Evolutionary conservation across 2,113 vertebrate species (phyloP).

Genomic region (Laticauda colubrina): DNA sequence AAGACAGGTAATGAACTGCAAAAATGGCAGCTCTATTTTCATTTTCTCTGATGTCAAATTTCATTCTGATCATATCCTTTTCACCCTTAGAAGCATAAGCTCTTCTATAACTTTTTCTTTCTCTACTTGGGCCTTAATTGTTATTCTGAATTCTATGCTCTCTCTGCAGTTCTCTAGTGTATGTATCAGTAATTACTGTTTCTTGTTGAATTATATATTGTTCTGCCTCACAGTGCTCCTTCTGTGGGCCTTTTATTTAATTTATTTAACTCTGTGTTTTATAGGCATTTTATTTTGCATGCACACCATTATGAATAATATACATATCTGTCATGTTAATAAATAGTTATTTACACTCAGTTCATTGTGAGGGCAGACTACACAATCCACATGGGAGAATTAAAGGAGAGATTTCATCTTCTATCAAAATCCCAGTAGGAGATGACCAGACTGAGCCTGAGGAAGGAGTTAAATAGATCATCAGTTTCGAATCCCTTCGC

Average conservation of each 20-base stretch:
- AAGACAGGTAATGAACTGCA: neutral
- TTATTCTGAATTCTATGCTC: neutral
- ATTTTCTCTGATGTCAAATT: neutral
- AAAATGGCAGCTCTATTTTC: neutral
- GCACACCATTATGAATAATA: neutral
- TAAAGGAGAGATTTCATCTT: neutral
- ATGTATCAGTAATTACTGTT: neutral
- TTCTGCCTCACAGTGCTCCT: neutral
- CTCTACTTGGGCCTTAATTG: neutral
- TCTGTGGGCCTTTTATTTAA: neutral
- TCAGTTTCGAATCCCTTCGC: neutral
- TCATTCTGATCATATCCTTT: neutral
- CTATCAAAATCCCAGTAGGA: neutral
- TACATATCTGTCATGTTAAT: neutral
- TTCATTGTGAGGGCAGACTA: neutral
- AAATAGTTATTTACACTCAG: neutral
- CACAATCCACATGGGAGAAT: neutral
- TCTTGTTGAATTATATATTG: neutral
- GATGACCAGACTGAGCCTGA: neutral
- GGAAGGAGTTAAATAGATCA: neutral
- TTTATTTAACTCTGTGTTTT: neutral
- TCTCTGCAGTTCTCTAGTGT: neutral
- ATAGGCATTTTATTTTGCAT: neutral
- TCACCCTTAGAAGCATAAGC: neutral
- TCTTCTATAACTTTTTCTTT: neutral